Percentiles rank a stretch among this genome's conserved stretches.
These are phyloP conservation scores for Mycteria americana DNA, from an alignment of 2,797 vertebrate genomes.

Conservation along the genomic window DNA sequence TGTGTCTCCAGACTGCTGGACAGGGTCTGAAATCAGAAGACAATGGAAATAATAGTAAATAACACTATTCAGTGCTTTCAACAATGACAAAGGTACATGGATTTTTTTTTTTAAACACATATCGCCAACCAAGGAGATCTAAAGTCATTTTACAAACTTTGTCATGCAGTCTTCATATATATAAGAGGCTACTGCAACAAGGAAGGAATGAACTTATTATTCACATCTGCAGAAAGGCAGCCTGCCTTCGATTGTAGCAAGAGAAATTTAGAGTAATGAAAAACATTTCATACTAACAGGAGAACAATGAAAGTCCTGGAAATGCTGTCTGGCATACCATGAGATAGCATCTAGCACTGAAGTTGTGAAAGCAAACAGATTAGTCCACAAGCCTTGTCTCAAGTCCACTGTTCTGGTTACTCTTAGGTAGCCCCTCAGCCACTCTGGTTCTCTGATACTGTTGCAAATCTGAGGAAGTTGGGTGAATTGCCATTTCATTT, in stretches of 20 bases:
- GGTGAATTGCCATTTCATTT: conserved; percentile 82
- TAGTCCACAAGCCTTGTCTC: not conserved
- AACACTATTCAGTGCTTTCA: not conserved
- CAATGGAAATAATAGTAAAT: not conserved
- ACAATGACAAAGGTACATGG: not conserved
- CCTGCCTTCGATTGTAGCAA: not conserved
- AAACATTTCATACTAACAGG: not conserved
- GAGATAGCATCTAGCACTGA: not conserved
- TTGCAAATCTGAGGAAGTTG: conserved; percentile 81
- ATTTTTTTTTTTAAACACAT: not conserved
- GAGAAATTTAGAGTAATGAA: not conserved
- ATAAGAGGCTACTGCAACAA: not conserved
- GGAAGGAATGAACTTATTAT: not conserved
- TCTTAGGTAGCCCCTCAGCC: conserved; percentile 82
- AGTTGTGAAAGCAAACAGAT: not conserved
- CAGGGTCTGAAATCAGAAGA: not conserved
- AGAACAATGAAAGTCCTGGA: not conserved
- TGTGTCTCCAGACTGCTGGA: not conserved
- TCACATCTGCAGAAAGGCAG: not conserved
- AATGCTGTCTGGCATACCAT: not conserved
- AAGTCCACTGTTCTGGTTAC: not conserved
- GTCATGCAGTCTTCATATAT: not conserved
- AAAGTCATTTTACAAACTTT: not conserved
- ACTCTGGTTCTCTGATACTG: conserved; percentile 78
- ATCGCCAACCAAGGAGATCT: not conserved